phyloP scores from a whole-genome alignment of 2,113 vertebrate genomes.

The Oryctolagus cuniculus region mOryCun1.1 NC_091439.1:15121501-15122000 shows the following conservation, averaged over 20 bases:
- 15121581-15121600: slow-evolving; percentile 27
- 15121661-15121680: slow-evolving; percentile 25
- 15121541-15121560: slow-evolving; percentile 40
- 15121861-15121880: neutral
- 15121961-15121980: slow-evolving; percentile 10
- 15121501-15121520: slow-evolving; percentile 37
- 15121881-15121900: neutral
- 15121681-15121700: neutral
- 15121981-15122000: neutral
- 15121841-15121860: neutral
- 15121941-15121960: slow-evolving; percentile 8
- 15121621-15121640: slow-evolving; percentile 17
- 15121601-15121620: neutral
- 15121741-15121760: neutral
- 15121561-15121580: slow-evolving; percentile 31
- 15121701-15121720: neutral
- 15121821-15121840: neutral
- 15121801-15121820: neutral
- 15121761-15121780: neutral
- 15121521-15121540: slow-evolving; percentile 46
- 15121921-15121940: neutral
- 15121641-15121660: neutral
- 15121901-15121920: neutral
- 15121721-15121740: neutral
- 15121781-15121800: neutral